Evolutionary conservation across 2,797 vertebrate genomes (phyloP).

Genomic region (Esox masquinongy): DNA sequence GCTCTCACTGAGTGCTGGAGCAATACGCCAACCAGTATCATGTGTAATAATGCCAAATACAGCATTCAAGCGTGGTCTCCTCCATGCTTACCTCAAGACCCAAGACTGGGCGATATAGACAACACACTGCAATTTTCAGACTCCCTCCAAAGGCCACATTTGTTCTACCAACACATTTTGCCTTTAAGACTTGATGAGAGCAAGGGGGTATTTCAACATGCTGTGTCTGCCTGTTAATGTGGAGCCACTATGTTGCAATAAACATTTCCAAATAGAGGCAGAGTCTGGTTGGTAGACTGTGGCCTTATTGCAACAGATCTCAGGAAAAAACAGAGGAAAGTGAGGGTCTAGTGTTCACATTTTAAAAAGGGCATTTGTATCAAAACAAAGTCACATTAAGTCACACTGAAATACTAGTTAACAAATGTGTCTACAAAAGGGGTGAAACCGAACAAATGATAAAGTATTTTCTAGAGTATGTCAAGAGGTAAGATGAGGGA

Average conservation of each 20-base stretch:
- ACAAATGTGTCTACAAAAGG: slow-evolving; percentile 6
- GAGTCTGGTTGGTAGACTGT: slow-evolving; percentile 12
- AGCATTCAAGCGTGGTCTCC: not conserved
- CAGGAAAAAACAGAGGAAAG: not conserved
- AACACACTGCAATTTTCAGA: not conserved
- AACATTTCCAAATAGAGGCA: not conserved
- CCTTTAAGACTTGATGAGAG: not conserved
- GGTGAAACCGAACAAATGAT: slow-evolving; percentile 3
- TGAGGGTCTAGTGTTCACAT: not conserved
- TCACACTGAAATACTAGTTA: slow-evolving; percentile 29
- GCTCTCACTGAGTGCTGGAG: not conserved
- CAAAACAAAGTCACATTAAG: slow-evolving; percentile 30
- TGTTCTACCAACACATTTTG: not conserved
- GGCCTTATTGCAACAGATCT: slow-evolving; percentile 19
- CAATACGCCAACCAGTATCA: not conserved
- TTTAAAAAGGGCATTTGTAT: slow-evolving; percentile 12
- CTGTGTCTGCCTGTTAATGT: not conserved
- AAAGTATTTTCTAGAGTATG: slow-evolving; percentile 7
- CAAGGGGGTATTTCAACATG: not conserved
- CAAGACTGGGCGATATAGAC: not conserved
- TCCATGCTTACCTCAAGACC: not conserved
- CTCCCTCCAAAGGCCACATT: not conserved
- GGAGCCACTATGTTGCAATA: not conserved
- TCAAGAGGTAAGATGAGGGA: not conserved
- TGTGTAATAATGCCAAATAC: not conserved